These are phyloP conservation scores for Charaxes varanes DNA, from an alignment of 1,140 invertebrate genomes.

Conservation along the genomic window DNA sequence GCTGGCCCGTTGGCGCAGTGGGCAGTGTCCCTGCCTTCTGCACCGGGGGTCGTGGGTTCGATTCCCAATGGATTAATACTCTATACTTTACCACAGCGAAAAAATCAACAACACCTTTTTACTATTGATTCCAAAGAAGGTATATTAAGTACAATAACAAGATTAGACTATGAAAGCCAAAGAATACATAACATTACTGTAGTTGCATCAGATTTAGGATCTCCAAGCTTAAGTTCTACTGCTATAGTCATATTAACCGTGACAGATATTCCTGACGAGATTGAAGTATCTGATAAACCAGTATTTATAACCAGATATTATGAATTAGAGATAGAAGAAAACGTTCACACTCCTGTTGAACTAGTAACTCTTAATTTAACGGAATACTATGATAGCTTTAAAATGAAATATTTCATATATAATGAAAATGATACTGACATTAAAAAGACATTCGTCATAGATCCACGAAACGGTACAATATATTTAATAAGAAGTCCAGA, in stretches of 20 bases:
- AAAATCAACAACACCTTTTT: too few species aligned
- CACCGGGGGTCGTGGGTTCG: too few species aligned
- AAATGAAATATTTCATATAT: conserved; percentile 76
- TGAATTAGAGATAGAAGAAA: conserved; percentile 86
- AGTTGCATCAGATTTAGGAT: conserved; percentile 88
- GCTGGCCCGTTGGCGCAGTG: too few species aligned
- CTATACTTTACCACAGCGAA: too few species aligned
- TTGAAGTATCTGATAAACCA: conserved; percentile 71
- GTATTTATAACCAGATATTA: conserved; percentile 84
- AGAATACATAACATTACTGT: conserved; percentile 84
- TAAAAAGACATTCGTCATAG: conserved; percentile 79
- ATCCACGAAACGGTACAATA: conserved; percentile 82
- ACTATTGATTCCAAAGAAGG: too few species aligned
- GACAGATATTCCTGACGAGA: conserved; percentile 78
- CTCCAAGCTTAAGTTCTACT: conserved; percentile 85
- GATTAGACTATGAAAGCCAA: conserved; percentile 83
- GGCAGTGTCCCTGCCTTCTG: too few species aligned
- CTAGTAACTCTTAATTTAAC: conserved; percentile 82
- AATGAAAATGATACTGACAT: conserved; percentile 74
- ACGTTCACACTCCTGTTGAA: conserved; percentile 80
- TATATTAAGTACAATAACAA: conserved; percentile 82
- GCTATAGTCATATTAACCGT: conserved; percentile 82
- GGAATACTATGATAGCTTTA: conserved; percentile 74
- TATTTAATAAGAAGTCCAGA: conserved; percentile 81
- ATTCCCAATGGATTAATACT: too few species aligned